Evolutionary conservation across 2,797 vertebrate genomes (phyloP).

Genomic region (Chelidonichthys spinosus): DNA sequence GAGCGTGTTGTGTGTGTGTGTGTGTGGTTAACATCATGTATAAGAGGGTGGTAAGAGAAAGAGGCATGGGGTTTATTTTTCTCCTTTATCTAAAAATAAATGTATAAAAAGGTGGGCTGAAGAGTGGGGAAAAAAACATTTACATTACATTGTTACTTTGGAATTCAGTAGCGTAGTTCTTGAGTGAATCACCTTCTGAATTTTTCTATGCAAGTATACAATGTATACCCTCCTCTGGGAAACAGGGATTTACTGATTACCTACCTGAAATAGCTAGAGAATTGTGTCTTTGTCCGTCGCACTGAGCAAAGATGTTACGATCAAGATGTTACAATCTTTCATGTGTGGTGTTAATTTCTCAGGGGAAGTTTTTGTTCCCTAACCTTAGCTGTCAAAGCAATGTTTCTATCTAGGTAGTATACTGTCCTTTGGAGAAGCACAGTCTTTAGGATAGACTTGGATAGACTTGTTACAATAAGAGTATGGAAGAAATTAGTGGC

Average conservation of each 20-base stretch:
- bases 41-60: conserved; percentile 4
- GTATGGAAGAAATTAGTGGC: background rate
- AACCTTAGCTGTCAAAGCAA: conserved; percentile 10
- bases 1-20: background rate
- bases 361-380: conserved; percentile 15
- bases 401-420: background rate
- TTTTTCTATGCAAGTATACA: conserved; percentile 2
- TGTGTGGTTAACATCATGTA: conserved; percentile 11
- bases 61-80: background rate
- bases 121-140: conserved; percentile 3
- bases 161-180: conserved; percentile 16
- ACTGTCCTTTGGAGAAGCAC: background rate
- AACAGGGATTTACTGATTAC: conserved; percentile 12
- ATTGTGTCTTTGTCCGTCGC: background rate
- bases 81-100: conserved; percentile 54
- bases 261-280: conserved; percentile 15
- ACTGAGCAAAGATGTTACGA: conserved; percentile 1
- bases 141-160: conserved; percentile 27
- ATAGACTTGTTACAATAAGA: background rate
- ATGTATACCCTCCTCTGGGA: conserved; percentile 11
- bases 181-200: conserved; percentile 8
- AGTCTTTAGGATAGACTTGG: conserved; percentile 10
- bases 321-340: background rate
- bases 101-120: conserved; percentile 8
- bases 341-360: conserved; percentile 14